phyloP scores from a whole-genome alignment of 1,140 invertebrate species.

The Bombus pascuorum region DNA sequence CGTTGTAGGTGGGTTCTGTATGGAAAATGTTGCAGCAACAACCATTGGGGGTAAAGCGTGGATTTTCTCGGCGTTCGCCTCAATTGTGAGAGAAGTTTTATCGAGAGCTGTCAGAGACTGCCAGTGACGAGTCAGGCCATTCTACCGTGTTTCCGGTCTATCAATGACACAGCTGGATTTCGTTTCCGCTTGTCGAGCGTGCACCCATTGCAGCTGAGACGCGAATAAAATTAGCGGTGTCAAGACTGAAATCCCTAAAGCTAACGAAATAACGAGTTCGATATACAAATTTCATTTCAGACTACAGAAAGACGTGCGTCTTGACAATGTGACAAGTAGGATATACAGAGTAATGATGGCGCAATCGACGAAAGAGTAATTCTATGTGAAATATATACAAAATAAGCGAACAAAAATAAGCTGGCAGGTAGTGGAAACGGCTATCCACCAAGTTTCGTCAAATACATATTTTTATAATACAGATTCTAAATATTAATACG shows the following conservation, averaged over 20 bases:
- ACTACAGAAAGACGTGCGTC: too few relatives aligned
- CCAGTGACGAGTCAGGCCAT: constrained; percentile 19
- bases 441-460: too few relatives aligned
- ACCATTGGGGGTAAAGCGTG: background rate
- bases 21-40: background rate
- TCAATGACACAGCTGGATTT: constrained; percentile 38
- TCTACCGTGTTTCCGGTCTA: constrained; percentile 37
- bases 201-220: background rate
- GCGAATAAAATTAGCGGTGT: background rate
- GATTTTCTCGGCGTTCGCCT: background rate
- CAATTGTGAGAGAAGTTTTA: constrained; percentile 54
- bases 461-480: too few relatives aligned
- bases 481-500: too few relatives aligned
- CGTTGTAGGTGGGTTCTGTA: background rate
- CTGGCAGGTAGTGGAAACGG: too few relatives aligned
- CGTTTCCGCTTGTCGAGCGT: constrained; percentile 34
- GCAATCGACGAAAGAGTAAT: too few relatives aligned
- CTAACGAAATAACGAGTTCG: background rate
- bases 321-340: too few relatives aligned
- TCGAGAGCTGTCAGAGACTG: constrained; percentile 55
- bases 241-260: background rate
- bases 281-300: background rate
- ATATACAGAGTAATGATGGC: too few relatives aligned
- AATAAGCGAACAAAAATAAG: too few relatives aligned
- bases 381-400: too few relatives aligned